Base-by-base conservation (phyloP, 2,797 vertebrate species). In the Dicrostonyx torquatus region DNA sequence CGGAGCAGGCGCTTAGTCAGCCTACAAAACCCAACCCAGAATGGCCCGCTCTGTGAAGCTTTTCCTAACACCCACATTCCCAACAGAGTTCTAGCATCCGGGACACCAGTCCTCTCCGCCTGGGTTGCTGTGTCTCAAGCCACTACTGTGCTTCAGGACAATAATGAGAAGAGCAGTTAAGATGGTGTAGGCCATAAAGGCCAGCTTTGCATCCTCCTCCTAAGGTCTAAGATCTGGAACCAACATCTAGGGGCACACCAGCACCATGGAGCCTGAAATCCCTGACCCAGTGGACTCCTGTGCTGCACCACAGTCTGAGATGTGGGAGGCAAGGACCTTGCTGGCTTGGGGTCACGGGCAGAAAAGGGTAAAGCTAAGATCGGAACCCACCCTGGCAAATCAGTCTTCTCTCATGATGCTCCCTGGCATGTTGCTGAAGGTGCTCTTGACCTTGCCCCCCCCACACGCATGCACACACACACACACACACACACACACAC, bases 11-110 rank as follows among this genome's bases (percentile, higher is more conserved):
- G 85, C 68, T 34, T 58, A 72, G 50, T 53, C 86, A 86, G 14
- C 40, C 92, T 86, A 80, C 45, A 95, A 96, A 90, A 79, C 75
- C 82, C 89, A 94, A 90, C 29, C 92, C 83, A 72, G 75, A 87
- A 58, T 70, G 70, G 53, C 60, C 80, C 70, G 80, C 43, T 89
- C 53, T 66, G 40, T 66, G 40, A 89, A 88, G 75, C 20, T 77
- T 45, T 83, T 83, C 62, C 75, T 43, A 94, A 88, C 29, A 90
- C 18, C 20, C 24, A 48, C 70, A 53, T 79, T 83, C 58, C 29
- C 20, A 82, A 50, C 78, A 76, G 45, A 83, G 53, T 53, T 55
- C 26, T 26, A 45, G 68, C 58, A n/a, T 17, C 31, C 24, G 31
- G 31, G 40, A 83, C 45, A 95, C 15, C 1, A 14, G 26, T 43